A percentile compares a stretch with the other conserved stretches of the same genome.
Conservation (phyloP, 1,140 invertebrate species). For the Drosophila grimshawi region DNA sequence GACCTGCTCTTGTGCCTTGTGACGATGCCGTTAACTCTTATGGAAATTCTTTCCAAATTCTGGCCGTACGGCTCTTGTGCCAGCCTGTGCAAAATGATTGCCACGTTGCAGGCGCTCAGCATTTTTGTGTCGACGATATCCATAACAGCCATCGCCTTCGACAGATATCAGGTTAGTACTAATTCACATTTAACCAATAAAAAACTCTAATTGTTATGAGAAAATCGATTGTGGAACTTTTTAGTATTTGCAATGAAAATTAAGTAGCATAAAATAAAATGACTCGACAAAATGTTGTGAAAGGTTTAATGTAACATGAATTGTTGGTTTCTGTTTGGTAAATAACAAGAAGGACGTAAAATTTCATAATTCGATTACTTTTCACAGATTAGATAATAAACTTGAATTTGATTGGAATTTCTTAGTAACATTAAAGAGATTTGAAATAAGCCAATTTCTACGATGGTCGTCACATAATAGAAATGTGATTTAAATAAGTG, state of each 20-base stretch:
- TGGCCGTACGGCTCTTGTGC: slow-evolving; percentile 89
- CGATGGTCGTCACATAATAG: too few species aligned
- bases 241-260: neutral
- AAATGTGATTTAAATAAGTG: too few species aligned
- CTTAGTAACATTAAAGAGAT: too few species aligned
- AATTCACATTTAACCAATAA: neutral
- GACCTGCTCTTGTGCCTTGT: slow-evolving; percentile 93
- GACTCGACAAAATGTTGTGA: neutral
- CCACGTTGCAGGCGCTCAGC: slow-evolving; percentile 92
- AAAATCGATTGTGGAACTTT: neutral
- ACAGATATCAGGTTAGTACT: slow-evolving; percentile 88
- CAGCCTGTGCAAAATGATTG: slow-evolving; percentile 91
- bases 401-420: too few species aligned
- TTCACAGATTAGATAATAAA: too few species aligned
- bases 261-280: slow-evolving; percentile 8
- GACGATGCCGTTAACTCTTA: slow-evolving; percentile 93
- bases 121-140: slow-evolving; percentile 96
- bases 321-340: too few species aligned
- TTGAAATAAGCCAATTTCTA: too few species aligned
- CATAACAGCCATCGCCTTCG: slow-evolving; percentile 95
- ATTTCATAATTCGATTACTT: too few species aligned
- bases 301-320: neutral
- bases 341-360: too few species aligned
- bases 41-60: slow-evolving; percentile 91
- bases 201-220: neutral